phyloP scores from a whole-genome alignment of 2,113 vertebrate genomes.

The Eurypyga helias region DNA sequence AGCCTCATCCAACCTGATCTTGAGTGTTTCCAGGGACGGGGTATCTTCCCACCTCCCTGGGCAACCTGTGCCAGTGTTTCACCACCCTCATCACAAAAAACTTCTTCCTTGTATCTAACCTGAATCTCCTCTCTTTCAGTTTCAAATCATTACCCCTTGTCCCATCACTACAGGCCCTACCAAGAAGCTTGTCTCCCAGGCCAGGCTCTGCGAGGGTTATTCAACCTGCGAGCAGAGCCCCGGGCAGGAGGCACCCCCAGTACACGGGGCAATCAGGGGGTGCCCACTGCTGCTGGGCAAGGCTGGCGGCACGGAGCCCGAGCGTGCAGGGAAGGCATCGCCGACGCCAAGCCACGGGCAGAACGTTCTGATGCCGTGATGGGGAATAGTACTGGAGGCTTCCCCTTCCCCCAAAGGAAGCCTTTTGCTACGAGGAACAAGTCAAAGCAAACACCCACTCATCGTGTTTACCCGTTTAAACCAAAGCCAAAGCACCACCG shows the following conservation, averaged over 20 bases:
- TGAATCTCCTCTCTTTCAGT: too few species aligned
- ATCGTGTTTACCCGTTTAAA: not conserved
- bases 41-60: too few species aligned
- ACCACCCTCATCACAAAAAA: too few species aligned
- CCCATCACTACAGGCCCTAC: too few species aligned
- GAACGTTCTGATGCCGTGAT: fast-evolving
- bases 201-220: not conserved
- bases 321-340: fast-evolving
- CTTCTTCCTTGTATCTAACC: too few species aligned
- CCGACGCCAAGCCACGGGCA: not conserved
- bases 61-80: too few species aligned
- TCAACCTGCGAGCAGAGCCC: fast-evolving
- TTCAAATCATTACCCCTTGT: too few species aligned
- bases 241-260: not conserved
- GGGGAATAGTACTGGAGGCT: not conserved
- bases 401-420: not conserved
- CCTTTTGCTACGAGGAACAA: not conserved
- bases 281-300: not conserved
- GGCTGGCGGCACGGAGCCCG: not conserved
- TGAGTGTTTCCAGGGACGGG: too few species aligned
- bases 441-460: conserved; percentile 53
- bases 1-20: too few species aligned
- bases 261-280: fast-evolving
- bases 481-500: conserved; percentile 15
- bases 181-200: not conserved